Evolutionary conservation across 2,888 invertebrate species (phyloP).

Genomic region (Sinelater perroti): DNA sequence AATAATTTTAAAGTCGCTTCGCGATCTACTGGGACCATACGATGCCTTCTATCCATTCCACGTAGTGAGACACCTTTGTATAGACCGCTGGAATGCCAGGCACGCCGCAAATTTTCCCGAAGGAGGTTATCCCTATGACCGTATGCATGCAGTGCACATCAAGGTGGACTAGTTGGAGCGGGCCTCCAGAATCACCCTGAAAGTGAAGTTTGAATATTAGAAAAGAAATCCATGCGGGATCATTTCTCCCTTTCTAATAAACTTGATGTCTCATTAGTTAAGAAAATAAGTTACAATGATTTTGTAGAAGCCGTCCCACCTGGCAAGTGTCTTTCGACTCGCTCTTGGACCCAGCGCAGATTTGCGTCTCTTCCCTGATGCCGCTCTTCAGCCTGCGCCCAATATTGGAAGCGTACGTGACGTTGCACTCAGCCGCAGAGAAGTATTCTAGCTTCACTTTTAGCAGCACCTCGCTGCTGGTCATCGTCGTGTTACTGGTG

Average conservation of each 20-base stretch:
- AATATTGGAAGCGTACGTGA: conserved; percentile 40
- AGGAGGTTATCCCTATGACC: not conserved
- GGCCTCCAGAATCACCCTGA: conserved; percentile 67
- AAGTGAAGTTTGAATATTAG: no score
- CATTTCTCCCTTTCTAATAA: no score
- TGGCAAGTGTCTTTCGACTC: conserved; percentile 61
- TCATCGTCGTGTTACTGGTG: conserved; percentile 43
- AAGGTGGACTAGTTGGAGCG: conserved; percentile 21
- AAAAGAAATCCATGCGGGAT: not conserved
- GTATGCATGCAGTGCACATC: not conserved
- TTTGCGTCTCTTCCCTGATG: conserved; percentile 60
- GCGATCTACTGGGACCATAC: conserved; percentile 61
- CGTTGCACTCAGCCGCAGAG: conserved; percentile 20
- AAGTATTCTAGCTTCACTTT: conserved; percentile 64
- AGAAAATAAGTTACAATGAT: no score
- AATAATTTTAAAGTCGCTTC: no score
- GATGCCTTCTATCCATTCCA: conserved; percentile 63
- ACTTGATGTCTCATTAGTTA: not conserved
- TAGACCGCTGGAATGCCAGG: conserved; percentile 61
- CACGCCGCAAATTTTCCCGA: conserved; percentile 56
- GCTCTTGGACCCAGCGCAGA: conserved; percentile 62
- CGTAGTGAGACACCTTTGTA: conserved; percentile 61
- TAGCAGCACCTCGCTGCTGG: conserved; percentile 58
- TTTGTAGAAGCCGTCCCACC: no score
- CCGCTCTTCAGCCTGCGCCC: conserved; percentile 48